Percentiles rank a stretch among this genome's conserved stretches.
Conservation (phyloP, 2,113 vertebrate species). For the Sebastes fasciatus region DNA sequence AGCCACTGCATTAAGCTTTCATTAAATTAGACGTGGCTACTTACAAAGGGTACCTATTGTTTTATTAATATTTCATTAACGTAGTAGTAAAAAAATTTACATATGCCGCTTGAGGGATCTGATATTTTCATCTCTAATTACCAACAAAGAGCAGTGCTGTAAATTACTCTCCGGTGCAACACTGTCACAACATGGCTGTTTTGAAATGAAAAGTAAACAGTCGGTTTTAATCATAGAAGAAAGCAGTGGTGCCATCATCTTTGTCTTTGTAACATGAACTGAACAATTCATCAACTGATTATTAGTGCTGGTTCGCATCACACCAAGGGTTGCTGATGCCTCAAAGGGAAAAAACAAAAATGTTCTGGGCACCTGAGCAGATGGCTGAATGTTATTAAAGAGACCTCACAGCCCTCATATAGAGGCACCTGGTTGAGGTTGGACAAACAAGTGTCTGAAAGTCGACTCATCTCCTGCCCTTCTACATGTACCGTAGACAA, state of each 20-base stretch:
- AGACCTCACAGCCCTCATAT: constrained; percentile 45
- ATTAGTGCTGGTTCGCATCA: constrained; percentile 67
- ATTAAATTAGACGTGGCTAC: constrained; percentile 48
- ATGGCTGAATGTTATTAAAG: constrained; percentile 71
- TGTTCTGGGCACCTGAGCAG: constrained; percentile 62
- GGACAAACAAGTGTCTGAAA: constrained; percentile 62
- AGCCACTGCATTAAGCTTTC: constrained; percentile 23
- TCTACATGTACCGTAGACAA: constrained; percentile 23
- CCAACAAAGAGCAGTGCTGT: constrained; percentile 43
- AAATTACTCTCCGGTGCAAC: constrained; percentile 55
- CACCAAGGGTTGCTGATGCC: constrained; percentile 51
- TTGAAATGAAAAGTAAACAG: constrained; percentile 66
- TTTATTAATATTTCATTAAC: constrained; percentile 63
- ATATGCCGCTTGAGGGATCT: constrained; percentile 52
- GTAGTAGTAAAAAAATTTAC: constrained; percentile 29
- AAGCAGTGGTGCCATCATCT: constrained; percentile 40
- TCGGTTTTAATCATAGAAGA: constrained; percentile 61
- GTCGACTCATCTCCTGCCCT: constrained; percentile 52
- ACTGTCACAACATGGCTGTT: constrained; percentile 53
- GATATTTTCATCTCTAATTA: constrained; percentile 69
- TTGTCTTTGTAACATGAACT: constrained; percentile 61
- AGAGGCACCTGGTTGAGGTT: constrained; percentile 51
- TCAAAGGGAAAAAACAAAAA: constrained; percentile 42
- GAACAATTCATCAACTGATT: constrained; percentile 73
- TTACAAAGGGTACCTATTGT: constrained; percentile 48